Percentiles rank a stretch among this genome's conserved stretches.
Conservation (phyloP, 2,113 vertebrate species). For the Orientallactaga bullata region DNA sequence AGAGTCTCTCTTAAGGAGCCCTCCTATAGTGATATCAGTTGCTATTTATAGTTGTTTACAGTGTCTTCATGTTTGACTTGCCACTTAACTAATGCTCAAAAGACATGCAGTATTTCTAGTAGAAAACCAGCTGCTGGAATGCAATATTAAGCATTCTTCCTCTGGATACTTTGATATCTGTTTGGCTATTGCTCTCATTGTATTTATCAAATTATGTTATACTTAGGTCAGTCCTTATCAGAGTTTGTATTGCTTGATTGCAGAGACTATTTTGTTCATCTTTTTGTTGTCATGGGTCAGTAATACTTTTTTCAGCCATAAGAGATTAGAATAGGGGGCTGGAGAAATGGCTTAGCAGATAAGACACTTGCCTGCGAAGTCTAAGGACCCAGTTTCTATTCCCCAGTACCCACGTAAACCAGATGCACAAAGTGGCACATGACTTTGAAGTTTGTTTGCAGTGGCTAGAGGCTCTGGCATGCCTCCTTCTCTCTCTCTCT, state of each 20-base stretch:
- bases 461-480: too few species aligned
- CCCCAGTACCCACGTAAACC: too few species aligned
- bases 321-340: background rate
- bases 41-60: constrained; percentile 14
- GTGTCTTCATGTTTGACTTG: constrained; percentile 17
- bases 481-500: too few species aligned
- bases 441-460: too few species aligned
- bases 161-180: background rate
- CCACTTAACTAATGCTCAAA: background rate
- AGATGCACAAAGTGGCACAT: too few species aligned
- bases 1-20: background rate
- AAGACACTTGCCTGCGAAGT: too few species aligned
- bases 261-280: background rate
- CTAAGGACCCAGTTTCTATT: too few species aligned
- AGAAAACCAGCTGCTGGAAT: background rate
- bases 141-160: background rate
- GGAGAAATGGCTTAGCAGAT: too few species aligned
- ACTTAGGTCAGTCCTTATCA: background rate
- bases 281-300: constrained; percentile 14
- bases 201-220: background rate
- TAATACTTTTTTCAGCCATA: constrained; percentile 45
- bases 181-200: background rate
- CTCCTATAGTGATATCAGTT: background rate
- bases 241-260: background rate
- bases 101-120: background rate